phyloP scores from a whole-genome alignment of 2,113 vertebrate genomes.

The Actenoides lindsayi region DNA sequence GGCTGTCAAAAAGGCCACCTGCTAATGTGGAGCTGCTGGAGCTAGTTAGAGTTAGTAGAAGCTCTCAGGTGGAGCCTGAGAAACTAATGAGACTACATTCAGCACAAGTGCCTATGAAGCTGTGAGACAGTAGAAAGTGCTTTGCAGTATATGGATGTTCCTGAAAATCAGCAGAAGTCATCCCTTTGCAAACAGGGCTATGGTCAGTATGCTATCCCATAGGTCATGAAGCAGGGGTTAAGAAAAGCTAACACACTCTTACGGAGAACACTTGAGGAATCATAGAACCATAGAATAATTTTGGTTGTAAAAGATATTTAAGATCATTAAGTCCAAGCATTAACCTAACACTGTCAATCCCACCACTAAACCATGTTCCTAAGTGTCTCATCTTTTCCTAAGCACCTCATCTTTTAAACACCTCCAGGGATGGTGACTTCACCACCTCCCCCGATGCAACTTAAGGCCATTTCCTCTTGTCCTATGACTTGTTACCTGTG shows the following conservation, averaged over 20 bases:
- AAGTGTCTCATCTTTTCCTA: too few species aligned
- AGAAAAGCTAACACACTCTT: neutral
- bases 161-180: neutral
- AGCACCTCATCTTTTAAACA: too few species aligned
- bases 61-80: neutral
- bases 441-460: too few species aligned
- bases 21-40: too few species aligned
- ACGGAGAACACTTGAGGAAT: neutral
- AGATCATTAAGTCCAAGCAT: too few species aligned
- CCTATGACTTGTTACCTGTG: too few species aligned
- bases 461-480: too few species aligned
- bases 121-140: neutral
- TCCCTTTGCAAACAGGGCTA: neutral
- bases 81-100: neutral
- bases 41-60: neutral
- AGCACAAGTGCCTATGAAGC: accelerated
- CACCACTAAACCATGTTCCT: too few species aligned
- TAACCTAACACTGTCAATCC: too few species aligned
- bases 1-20: neutral
- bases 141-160: accelerated
- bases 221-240: neutral
- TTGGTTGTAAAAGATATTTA: too few species aligned
- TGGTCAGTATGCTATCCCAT: neutral
- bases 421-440: too few species aligned
- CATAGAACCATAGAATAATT: too few species aligned